phyloP scores from a whole-genome alignment of 2,797 vertebrate genomes.

The Enteromius paludinosus region DNA sequence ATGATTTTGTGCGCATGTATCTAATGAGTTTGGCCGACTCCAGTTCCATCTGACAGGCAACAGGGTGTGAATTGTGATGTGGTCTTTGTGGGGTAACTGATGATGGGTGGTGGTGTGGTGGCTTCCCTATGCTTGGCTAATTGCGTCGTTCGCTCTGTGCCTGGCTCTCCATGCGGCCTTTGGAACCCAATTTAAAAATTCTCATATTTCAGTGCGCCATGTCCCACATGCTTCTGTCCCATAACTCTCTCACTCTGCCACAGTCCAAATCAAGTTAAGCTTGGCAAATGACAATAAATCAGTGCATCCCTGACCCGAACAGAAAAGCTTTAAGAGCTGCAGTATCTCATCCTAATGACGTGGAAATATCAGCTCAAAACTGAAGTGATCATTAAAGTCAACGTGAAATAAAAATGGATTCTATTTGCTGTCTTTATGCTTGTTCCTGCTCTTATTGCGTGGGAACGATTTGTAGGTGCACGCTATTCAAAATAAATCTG shows the following conservation, averaged over 20 bases:
- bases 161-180: conserved; percentile 59
- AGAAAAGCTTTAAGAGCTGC: conserved; percentile 26
- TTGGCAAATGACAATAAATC: conserved; percentile 22
- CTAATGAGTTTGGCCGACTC: conserved; percentile 68
- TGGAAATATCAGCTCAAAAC: conserved; percentile 27
- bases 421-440: conserved; percentile 16
- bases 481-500: background rate
- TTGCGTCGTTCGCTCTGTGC: conserved; percentile 67
- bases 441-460: background rate
- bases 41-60: conserved; percentile 54
- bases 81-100: conserved; percentile 75
- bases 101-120: conserved; percentile 65
- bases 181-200: conserved; percentile 69
- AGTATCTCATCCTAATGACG: conserved; percentile 19
- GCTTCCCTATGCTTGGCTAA: conserved; percentile 72
- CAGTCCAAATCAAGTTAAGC: conserved; percentile 18
- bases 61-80: conserved; percentile 75
- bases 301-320: conserved; percentile 7
- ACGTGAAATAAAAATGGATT: conserved; percentile 23
- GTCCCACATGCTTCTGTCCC: conserved; percentile 58
- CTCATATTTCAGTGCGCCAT: conserved; percentile 68
- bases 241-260: conserved; percentile 52
- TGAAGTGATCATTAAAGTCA: conserved; percentile 31
- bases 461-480: background rate
- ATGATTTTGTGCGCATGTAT: conserved; percentile 69